Conservation (phyloP, 1,140 invertebrate genomes). For the Dufourea novaeangliae region DNA sequence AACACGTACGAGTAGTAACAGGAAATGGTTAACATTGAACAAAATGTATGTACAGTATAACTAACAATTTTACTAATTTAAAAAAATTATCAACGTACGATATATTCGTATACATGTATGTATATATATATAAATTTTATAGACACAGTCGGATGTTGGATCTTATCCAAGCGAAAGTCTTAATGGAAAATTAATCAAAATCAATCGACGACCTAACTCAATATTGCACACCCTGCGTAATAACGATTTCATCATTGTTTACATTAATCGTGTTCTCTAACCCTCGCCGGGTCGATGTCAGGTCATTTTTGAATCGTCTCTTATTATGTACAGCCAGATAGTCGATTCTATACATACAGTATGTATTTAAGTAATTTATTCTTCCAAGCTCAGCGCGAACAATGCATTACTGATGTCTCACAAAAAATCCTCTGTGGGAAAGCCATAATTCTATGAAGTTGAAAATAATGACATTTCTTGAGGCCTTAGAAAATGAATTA, state of each 20-base stretch:
- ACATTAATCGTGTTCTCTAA: conserved; percentile 1
- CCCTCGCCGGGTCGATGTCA: too few species aligned
- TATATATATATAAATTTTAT: conserved; percentile 24
- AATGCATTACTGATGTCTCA: too few species aligned
- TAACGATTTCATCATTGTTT: conserved; percentile 13
- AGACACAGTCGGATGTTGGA: conserved; percentile 9
- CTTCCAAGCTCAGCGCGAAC: too few species aligned
- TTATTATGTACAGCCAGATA: too few species aligned
- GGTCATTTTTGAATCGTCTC: too few species aligned
- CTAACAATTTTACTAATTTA: conserved; percentile 16
- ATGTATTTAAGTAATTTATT: too few species aligned
- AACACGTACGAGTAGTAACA: conserved; percentile 14
- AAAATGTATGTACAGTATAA: conserved; percentile 37
- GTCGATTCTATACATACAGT: too few species aligned
- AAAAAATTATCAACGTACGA: conserved; percentile 30
- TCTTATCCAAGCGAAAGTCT: not conserved
- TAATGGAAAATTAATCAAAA: conserved; percentile 22
- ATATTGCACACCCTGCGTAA: not conserved
- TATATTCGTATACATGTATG: conserved; percentile 24
- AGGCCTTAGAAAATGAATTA: too few species aligned
- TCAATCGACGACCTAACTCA: not conserved
- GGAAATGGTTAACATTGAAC: conserved; percentile 32
- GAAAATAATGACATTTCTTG: too few species aligned
- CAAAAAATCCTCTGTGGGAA: too few species aligned
- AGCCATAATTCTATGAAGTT: too few species aligned